Base-by-base conservation (phyloP, 2,888 invertebrate genomes). In the Alsophila aescularia region DNA sequence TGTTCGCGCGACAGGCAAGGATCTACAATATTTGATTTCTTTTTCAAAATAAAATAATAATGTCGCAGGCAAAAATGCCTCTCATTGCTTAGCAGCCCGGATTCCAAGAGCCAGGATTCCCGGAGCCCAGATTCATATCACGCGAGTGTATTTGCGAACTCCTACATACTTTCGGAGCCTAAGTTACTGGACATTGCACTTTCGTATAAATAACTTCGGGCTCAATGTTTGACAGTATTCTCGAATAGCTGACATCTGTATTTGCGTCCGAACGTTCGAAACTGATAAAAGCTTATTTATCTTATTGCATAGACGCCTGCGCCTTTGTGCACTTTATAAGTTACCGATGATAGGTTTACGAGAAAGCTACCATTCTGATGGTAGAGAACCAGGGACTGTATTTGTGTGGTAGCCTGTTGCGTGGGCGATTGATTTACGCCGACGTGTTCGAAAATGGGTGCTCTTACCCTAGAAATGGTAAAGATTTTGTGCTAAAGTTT, bases 341-440 rank as follows among this genome's bases (percentile, higher is more conserved):
- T 71, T 74, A 70, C 64, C 66, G 71, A 68, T 71, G 73, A 75
- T 70, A 69, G 73, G 67, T 79, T 79, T 78, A 79, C 68, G 75
- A 72, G 67, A 61, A 67, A 54, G 48, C 62, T 71, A 53, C 58
- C 44, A 40, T 37, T 45, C 41, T 32, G 54, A 58, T 58, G 57
- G 49, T 58, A 42, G 35, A 41, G 55, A 58, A 51, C 21, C 40
- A 47, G 62, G 70, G 62, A 66, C 58, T 60, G 63, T 66, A 63
- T 62, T 64, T 60, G 66, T 62, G 45, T 55, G 63, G 74, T 73
- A 72, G 75, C 75, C 69, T 72, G 69, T 72, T 69, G 80, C 80
- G 88, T 87, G 70, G 88, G 88, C 77, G 75, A 76, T 74, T 82
- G 86, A 87, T 87, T 83, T 87, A 88, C 73, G 49, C 65, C 66